These are phyloP conservation scores for Erythrolamprus reginae DNA, from an alignment of 2,113 vertebrate genomes.

Conservation along the genomic window DNA sequence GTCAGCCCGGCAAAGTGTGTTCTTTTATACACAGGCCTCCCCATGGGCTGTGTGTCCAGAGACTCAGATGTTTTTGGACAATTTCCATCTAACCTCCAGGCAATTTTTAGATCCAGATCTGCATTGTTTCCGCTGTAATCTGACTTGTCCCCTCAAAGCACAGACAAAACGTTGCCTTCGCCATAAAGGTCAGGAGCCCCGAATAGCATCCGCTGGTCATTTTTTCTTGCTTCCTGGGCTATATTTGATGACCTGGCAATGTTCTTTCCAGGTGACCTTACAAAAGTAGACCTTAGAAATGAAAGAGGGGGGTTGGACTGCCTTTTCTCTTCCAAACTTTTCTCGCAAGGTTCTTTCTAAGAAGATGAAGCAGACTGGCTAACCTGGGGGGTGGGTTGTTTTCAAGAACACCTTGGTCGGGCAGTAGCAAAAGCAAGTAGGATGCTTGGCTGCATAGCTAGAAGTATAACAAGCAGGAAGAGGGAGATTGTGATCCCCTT, in stretches of 20 bases:
- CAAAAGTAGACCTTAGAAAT: background rate
- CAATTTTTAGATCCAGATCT: accelerated
- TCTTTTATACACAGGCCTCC: no score
- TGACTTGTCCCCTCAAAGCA: background rate
- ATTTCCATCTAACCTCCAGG: background rate
- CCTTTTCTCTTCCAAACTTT: background rate
- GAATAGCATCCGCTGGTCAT: accelerated
- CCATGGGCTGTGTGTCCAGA: background rate
- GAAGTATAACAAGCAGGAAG: no score
- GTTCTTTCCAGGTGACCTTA: background rate
- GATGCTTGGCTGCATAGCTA: no score
- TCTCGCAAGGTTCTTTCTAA: background rate
- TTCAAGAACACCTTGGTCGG: background rate
- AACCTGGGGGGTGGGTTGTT: background rate
- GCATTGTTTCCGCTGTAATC: background rate
- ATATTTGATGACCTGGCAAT: background rate
- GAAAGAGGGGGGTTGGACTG: background rate
- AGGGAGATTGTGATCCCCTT: no score
- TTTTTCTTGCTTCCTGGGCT: background rate
- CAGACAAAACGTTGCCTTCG: background rate
- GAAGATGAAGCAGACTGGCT: no score
- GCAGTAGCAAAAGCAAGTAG: no score
- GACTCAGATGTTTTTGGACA: background rate
- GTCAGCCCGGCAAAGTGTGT: background rate
- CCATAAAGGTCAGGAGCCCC: background rate